These are phyloP conservation scores for Charanyca ferruginea DNA, from an alignment of 2,888 invertebrate genomes.

Conservation along the genomic window DNA sequence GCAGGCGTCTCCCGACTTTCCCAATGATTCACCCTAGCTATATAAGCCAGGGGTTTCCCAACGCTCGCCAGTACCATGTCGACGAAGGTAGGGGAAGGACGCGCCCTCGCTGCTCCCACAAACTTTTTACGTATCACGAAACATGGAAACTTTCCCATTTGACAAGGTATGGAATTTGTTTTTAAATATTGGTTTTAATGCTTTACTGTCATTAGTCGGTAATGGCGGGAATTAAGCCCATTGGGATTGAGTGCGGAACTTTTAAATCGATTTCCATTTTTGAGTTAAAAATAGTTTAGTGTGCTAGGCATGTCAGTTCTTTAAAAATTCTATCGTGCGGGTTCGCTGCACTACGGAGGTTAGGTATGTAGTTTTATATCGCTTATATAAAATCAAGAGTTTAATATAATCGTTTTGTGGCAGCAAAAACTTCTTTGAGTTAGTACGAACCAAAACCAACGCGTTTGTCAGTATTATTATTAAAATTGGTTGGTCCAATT, in stretches of 20 bases:
- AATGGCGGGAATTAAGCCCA: slow-evolving; percentile 32
- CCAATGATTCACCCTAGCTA: slow-evolving; percentile 76
- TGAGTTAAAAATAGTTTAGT: slow-evolving; percentile 62
- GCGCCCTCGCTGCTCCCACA: slow-evolving; percentile 61
- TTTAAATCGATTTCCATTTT: slow-evolving; percentile 62
- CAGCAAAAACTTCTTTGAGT: slow-evolving; percentile 7
- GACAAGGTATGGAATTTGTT: slow-evolving; percentile 69
- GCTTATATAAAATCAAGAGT: background rate
- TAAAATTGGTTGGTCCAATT: background rate
- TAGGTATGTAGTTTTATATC: background rate
- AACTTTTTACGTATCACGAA: slow-evolving; percentile 85
- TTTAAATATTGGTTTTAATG: slow-evolving; percentile 41
- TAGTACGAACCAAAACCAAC: background rate
- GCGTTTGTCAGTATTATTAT: background rate
- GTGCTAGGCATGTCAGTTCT: slow-evolving; percentile 24
- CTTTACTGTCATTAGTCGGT: slow-evolving; percentile 37
- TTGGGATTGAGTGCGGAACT: slow-evolving; percentile 38
- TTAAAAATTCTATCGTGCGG: slow-evolving; percentile 6
- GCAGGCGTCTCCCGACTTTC: slow-evolving; percentile 50
- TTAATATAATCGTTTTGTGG: background rate
- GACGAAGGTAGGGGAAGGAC: slow-evolving; percentile 57
- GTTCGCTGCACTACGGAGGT: background rate
- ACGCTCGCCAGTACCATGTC: slow-evolving; percentile 67
- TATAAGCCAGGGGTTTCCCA: slow-evolving; percentile 82
- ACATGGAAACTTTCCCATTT: slow-evolving; percentile 80